phyloP scores from a whole-genome alignment of 1,140 invertebrate genomes.

The Drosophila fuyamai region DNA sequence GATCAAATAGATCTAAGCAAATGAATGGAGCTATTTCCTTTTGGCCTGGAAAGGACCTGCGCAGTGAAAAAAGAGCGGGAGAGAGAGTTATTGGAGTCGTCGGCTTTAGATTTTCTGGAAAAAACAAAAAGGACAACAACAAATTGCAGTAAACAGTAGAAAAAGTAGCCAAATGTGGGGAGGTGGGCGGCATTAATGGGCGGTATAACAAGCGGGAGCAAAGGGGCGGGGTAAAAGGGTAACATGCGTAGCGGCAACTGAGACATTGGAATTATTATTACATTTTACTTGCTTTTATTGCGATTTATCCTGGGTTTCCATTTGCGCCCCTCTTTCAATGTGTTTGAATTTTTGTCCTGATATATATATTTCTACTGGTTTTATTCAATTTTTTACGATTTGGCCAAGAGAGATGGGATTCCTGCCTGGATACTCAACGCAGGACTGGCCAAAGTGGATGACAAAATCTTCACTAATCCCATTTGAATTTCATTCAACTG shows the following conservation, averaged over 20 bases:
- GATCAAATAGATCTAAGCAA: slow-evolving; percentile 44
- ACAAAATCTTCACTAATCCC: slow-evolving; percentile 75
- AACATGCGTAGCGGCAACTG: slow-evolving; percentile 57
- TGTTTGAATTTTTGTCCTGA: slow-evolving; percentile 3
- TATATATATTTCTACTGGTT: not conserved
- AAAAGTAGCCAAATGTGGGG: slow-evolving; percentile 42
- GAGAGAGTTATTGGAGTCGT: slow-evolving; percentile 23
- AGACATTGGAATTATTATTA: slow-evolving; percentile 74
- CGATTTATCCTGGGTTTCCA: slow-evolving; percentile 19
- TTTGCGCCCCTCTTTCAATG: slow-evolving; percentile 12
- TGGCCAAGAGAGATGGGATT: not conserved
- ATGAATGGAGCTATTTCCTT: slow-evolving; percentile 32
- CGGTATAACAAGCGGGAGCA: slow-evolving; percentile 1
- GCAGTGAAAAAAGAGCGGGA: slow-evolving; percentile 12
- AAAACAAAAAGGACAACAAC: slow-evolving; percentile 49
- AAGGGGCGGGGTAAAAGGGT: slow-evolving; percentile 14
- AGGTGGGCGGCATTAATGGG: slow-evolving; percentile 8
- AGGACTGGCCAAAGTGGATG: slow-evolving; percentile 11
- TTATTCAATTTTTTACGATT: slow-evolving; percentile 14
- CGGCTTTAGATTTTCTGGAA: slow-evolving; percentile 52
- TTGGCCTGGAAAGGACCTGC: slow-evolving; percentile 40
- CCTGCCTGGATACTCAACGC: not conserved
- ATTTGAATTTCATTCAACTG: slow-evolving; percentile 62
- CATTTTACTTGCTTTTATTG: slow-evolving; percentile 68
- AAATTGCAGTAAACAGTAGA: slow-evolving; percentile 58